phyloP scores from a whole-genome alignment of 2,888 invertebrate genomes.

The Caenorhabditis virilis region DNA sequence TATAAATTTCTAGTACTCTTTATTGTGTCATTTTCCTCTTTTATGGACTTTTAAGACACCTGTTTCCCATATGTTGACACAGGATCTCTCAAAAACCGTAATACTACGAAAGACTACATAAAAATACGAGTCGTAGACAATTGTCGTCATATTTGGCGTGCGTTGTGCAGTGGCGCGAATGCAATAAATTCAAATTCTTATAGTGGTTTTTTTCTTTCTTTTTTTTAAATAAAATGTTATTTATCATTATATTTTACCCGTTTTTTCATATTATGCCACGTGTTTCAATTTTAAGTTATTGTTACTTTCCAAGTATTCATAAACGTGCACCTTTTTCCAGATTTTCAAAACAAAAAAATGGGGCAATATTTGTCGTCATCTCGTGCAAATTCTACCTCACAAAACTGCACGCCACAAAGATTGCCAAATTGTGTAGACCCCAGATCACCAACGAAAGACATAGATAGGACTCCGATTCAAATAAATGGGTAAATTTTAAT shows the following conservation, averaged over 20 bases:
- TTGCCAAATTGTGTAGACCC: constrained; percentile 36
- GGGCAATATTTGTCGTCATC: constrained; percentile 25
- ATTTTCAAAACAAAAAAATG: constrained; percentile 18
- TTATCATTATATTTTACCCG: not conserved
- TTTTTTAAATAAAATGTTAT: not conserved
- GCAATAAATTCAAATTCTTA: not conserved
- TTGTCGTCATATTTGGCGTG: no score
- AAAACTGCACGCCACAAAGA: constrained; percentile 25
- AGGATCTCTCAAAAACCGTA: no score
- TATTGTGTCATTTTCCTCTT: no score
- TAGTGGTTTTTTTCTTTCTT: not conserved
- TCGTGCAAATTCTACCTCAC: constrained; percentile 1
- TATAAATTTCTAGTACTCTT: no score
- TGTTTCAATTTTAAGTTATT: no score
- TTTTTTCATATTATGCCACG: no score
- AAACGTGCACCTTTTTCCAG: not conserved
- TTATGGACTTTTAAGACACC: no score
- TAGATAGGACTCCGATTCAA: constrained; percentile 50
- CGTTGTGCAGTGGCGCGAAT: not conserved
- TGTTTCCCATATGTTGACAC: no score
- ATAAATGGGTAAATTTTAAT: constrained; percentile 25
- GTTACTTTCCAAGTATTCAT: no score
- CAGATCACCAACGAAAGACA: constrained; percentile 46
- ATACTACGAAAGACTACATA: no score
- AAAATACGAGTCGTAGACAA: no score